Evolutionary conservation across 2,113 vertebrate genomes (phyloP).

Genomic region (Paradoxurus hermaphroditus): DNA sequence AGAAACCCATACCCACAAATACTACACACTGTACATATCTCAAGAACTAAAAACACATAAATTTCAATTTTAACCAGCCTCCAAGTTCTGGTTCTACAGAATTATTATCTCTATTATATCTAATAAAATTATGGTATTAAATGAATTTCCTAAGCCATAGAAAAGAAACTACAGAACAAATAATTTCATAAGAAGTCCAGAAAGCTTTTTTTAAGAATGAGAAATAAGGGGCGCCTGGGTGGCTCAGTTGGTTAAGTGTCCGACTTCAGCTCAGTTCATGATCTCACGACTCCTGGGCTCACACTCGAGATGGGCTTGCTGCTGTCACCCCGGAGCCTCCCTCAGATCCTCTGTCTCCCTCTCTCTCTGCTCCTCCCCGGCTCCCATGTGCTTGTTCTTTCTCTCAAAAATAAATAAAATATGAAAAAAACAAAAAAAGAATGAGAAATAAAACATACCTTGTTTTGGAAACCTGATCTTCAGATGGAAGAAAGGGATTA

Average conservation of each 20-base stretch:
- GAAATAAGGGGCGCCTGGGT: neutral
- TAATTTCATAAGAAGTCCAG: neutral
- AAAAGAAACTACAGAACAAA: neutral
- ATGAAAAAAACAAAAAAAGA: neutral
- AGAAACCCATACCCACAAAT: neutral
- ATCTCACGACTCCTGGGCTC: no score
- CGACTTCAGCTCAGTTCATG: no score
- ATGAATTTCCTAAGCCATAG: neutral
- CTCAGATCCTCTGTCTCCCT: no score
- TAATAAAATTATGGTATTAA: neutral
- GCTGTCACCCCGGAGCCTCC: no score
- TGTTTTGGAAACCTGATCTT: conserved; percentile 99
- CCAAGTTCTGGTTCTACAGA: neutral
- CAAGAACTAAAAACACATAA: conserved; percentile 1
- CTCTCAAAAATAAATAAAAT: no score
- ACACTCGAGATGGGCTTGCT: no score
- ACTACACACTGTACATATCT: neutral
- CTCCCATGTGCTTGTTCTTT: no score
- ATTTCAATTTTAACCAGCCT: neutral
- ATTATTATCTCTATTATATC: neutral
- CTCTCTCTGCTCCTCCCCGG: no score
- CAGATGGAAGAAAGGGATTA: conserved; percentile 98
- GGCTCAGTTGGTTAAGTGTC: no score
- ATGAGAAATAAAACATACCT: conserved; percentile 84
- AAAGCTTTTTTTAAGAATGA: neutral